Conservation (phyloP, 2,888 invertebrate genomes). For the Branchipolynoe longqiensis region DNA sequence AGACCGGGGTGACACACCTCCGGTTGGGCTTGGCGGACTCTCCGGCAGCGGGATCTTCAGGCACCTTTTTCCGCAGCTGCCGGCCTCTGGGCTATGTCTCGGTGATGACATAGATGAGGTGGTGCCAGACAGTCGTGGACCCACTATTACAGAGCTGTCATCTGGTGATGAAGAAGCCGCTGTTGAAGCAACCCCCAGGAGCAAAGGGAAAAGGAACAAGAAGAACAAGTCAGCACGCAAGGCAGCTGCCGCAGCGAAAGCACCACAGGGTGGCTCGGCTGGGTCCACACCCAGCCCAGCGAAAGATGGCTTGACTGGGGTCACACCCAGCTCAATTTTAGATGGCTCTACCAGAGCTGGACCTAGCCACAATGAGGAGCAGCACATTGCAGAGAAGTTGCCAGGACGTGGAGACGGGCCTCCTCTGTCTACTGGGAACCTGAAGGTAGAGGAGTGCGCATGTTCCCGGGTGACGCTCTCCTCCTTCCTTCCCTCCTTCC, state of each 20-base stretch:
- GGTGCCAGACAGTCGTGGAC: neutral
- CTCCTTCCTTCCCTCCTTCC: too few relatives aligned
- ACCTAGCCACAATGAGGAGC: neutral
- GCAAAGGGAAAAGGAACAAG: slow-evolving; percentile 11
- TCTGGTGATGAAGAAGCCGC: slow-evolving; percentile 32
- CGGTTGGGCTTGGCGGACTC: too few relatives aligned
- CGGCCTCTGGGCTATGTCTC: too few relatives aligned
- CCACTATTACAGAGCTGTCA: slow-evolving; percentile 42
- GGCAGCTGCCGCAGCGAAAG: neutral
- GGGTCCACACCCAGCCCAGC: too few relatives aligned
- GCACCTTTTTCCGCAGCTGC: too few relatives aligned
- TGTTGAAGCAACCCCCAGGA: neutral
- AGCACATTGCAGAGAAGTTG: neutral
- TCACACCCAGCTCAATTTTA: neutral
- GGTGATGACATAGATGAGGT: slow-evolving; percentile 5
- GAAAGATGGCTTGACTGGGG: too few relatives aligned
- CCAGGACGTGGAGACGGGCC: neutral
- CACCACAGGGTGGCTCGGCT: neutral
- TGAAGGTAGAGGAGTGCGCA: slow-evolving; percentile 36
- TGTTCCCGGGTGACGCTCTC: neutral
- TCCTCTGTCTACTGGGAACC: neutral
- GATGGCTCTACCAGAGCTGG: too few relatives aligned
- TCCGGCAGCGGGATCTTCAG: too few relatives aligned
- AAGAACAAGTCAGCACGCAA: slow-evolving; percentile 13
- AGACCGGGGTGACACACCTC: too few relatives aligned